Base-by-base conservation (phyloP, 2,113 vertebrate species). In the Coracopsis vasa region DNA sequence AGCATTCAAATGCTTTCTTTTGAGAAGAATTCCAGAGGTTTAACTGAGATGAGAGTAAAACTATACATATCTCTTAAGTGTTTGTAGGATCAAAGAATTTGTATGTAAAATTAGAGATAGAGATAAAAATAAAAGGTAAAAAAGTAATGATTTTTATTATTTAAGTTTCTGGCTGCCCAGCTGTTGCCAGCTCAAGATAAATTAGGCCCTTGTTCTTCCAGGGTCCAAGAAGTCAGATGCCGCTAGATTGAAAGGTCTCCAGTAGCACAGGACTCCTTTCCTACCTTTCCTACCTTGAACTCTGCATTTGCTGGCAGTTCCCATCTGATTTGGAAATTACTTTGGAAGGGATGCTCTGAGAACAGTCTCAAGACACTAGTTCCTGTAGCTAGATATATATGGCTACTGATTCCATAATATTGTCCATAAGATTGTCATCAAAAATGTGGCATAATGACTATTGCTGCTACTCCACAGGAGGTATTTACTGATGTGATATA, bases 181-280 rank as follows among this genome's bases (percentile, higher is more conserved):
- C 13, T 70, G 5, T 23, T 75, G 7, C 8, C 23, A 35, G 16
- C 4, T 51, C 17, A 50, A 41, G 24, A 9, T 29, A 33, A 15
- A 2, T 48, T 31, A 56, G 37, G n/a, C 5, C 2, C 2, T 16
- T 70, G 31, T 42, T 73, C 25, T 93, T 53, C 0, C 0, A 54
- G 7, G 3, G 6, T 41, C 13, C 56, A 54, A 7, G 7, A 54
- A 11, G 8, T 9, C 13, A 13, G 6, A 6, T 54, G 4, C 18
- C 54, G 2, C 3, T 33, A 24, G 7, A 35, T 2, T 83, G 21
- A 33, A 84, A 66, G 33, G 13, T 16, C 4, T 48, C 7, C 6
- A 54, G 29, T 6, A 51, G 23, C 13, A 28, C 16, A 50, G 56
- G 28, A 66, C 2, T 66, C 4, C 15, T 53, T 39, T 48, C 53